Evolutionary conservation across 1,140 invertebrate species (phyloP), one percentile per base, ranked within the genome.

Genomic region (Papilio glaucus): DNA sequence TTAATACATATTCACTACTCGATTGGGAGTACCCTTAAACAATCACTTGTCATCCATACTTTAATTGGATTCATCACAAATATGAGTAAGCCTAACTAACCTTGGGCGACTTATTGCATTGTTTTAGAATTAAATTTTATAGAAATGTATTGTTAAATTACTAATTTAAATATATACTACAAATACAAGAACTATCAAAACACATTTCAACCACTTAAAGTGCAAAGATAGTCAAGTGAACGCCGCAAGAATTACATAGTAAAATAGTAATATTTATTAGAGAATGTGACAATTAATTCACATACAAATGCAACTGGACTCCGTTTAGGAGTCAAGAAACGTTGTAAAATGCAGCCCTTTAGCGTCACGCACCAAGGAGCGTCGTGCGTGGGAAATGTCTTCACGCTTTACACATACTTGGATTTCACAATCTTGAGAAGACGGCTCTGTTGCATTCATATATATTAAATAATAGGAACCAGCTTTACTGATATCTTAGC

Each of bases 291-390:
- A 73, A 73, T 73, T 61, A 61, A 57, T 57, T 57, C 49, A 24
- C 49, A 57, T 57, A 61, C 60, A 33, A 77, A 75, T 73, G 69
- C 77, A 77, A 80, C 69, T 79, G 71, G 71, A 77, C 77, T 79
- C 73, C 72, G 13, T 38, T 65, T 65, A 38, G 9, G 62, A 83
- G 77, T 79, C 78, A 82, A 83, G 83, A 83, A 87, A 84, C 84
- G 77, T 83, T 82, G 87, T 85, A 86, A 86, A 88, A 89, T 82
- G 81, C 87, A 87, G 88, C 89, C 90, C 90, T 83, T 86, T 72
- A 74, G 61, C 82, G 87, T 89, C 81, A 92, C 88, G 90, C 82
- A 86, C 80, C 84, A 84, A 78, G 81, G 84, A 80, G 61, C 81
- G 77, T 85, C 79, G 75, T 84, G 88, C 89, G 90, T 91, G 90